Base-by-base conservation (phyloP, 2,888 invertebrate genomes). In the Leptura quadrifasciata region DNA sequence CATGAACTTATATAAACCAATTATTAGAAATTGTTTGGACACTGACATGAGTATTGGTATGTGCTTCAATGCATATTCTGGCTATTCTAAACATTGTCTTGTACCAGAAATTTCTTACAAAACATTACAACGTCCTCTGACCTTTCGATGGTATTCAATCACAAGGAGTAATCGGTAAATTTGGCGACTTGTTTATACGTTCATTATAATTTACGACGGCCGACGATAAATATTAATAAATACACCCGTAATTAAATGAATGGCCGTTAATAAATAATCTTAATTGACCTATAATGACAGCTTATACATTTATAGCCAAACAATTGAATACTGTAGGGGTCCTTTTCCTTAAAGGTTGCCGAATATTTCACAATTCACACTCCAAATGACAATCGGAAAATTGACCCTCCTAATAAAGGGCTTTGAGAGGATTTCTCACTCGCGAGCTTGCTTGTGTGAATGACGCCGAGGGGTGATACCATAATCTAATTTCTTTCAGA, bases 361-460 rank as follows among this genome's bases (percentile, higher is more conserved):
- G n/a, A 47, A 61, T 39, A 63, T 39, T 63, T 63, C 63, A 35
- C 63, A 39, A 63, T 39, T 47, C n/a, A 8, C 63, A 63, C 35
- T 63, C 20, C 1, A 63, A 63, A 18, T 63, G 63, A 39, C 20
- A 63, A 39, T 63, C 63, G 35, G 35, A 63, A 63, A 63, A 63
- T 63, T 63, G 63, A 63, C 63, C 63, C 63, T 39, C 20, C 20
- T 39, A 63, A 18, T 20, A 63, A 63, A 39, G 39, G 63, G 63
- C 39, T 8, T 31, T 60, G 27, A 27, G 31, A n/a, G 31, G 31
- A 17, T 60, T 31, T 35, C 63, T 63, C 63, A 21, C 63, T 35
- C 18, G 27, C 61, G 35, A 35, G 12, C 39, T 17, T 12, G 39
- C 63, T 47, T 18, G 61, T 35, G 35, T 35, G 18, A 31, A 61